phyloP scores from a whole-genome alignment of 2,113 vertebrate genomes.

The Datnioides undecimradiatus region DNA sequence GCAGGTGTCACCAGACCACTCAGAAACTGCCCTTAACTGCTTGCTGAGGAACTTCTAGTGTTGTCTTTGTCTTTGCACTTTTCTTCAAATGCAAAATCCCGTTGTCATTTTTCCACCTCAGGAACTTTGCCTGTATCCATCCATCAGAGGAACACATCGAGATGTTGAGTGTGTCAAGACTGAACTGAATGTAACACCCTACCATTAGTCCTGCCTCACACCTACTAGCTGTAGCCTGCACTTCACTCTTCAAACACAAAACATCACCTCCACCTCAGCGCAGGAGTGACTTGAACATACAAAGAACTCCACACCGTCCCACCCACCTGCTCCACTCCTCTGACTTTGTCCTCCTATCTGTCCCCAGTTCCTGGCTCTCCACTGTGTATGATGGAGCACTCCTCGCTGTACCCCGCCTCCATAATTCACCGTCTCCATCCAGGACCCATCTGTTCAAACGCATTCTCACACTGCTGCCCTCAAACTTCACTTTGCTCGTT shows the following conservation, averaged over 20 bases:
- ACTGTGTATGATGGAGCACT: conserved; percentile 5
- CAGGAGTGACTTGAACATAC: conserved; percentile 44
- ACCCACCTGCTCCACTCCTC: conserved; percentile 35
- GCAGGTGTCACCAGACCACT: neutral
- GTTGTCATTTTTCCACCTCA: conserved; percentile 8
- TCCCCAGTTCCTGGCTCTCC: conserved; percentile 35
- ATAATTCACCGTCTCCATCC: conserved; percentile 33
- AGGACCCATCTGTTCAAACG: conserved; percentile 35
- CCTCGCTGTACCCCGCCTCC: neutral
- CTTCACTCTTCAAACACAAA: conserved; percentile 31
- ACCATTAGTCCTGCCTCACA: conserved; percentile 30
- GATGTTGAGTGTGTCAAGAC: neutral
- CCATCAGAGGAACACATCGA: neutral
- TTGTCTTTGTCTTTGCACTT: neutral
- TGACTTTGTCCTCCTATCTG: conserved; percentile 55
- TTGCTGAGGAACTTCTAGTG: neutral
- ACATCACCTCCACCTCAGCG: conserved; percentile 28
- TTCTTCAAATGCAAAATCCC: neutral
- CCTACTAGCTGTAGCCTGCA: conserved; percentile 3
- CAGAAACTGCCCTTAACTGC: neutral
- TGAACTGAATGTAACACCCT: neutral
- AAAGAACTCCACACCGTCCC: conserved; percentile 23
- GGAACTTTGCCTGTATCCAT: neutral
- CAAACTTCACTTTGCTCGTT: conserved; percentile 33
- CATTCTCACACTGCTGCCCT: conserved; percentile 32